Percentiles rank a stretch among this genome's conserved stretches.
phyloP scores from a whole-genome alignment of 1,140 invertebrate genomes.

The Drosophila littoralis region DNA sequence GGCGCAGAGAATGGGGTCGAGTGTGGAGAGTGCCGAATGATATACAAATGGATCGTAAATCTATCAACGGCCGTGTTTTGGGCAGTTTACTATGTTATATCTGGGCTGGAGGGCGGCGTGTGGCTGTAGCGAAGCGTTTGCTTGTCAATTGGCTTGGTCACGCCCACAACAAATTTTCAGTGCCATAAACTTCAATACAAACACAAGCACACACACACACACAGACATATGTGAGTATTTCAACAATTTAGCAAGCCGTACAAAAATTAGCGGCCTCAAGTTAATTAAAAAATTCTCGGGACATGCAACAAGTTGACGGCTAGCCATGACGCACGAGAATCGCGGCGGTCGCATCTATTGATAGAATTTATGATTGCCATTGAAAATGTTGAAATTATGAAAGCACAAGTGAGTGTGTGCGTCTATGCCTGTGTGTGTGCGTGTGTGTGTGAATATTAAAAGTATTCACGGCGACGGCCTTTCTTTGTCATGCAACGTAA shows the following conservation, averaged over 20 bases:
- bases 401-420: slow-evolving; percentile 6
- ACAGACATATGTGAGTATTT: not conserved
- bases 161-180: slow-evolving; percentile 25
- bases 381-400: slow-evolving; percentile 67
- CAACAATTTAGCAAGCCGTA: slow-evolving; percentile 29
- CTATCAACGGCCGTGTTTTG: slow-evolving; percentile 18
- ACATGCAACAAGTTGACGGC: slow-evolving; percentile 78
- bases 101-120: too few relatives aligned
- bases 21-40: slow-evolving; percentile 30
- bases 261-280: slow-evolving; percentile 53
- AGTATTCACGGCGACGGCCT: slow-evolving; percentile 36
- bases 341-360: slow-evolving; percentile 37
- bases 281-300: slow-evolving; percentile 54
- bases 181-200: slow-evolving; percentile 4
- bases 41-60: slow-evolving; percentile 72
- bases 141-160: slow-evolving; percentile 22
- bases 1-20: not conserved
- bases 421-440: not conserved
- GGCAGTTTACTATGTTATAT: too few relatives aligned
- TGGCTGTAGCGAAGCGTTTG: slow-evolving; percentile 1
- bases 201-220: not conserved
- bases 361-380: slow-evolving; percentile 75
- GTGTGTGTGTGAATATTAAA: slow-evolving; percentile 3
- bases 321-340: slow-evolving; percentile 69
- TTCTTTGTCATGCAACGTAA: slow-evolving; percentile 35